Evolutionary conservation across 2,888 invertebrate genomes (phyloP).

Genomic region (Drosophila colorata): DNA sequence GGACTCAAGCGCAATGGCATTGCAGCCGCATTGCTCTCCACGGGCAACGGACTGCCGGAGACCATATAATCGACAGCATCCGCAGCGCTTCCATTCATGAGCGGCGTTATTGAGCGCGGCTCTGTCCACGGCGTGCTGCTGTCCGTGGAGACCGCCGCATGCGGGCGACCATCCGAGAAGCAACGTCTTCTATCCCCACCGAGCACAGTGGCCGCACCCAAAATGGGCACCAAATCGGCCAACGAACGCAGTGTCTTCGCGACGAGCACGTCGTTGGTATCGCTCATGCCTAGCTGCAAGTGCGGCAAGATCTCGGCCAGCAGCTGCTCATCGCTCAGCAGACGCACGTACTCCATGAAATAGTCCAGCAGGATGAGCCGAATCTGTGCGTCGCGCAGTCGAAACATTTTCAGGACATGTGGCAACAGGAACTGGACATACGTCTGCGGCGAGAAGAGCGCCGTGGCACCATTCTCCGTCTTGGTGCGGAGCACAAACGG

Average conservation of each 20-base stretch:
- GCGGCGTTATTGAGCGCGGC: constrained; percentile 85
- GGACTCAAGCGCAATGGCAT: constrained; percentile 92
- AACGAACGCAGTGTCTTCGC: constrained; percentile 92
- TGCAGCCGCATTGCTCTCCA: constrained; percentile 66
- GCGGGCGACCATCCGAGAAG: constrained; percentile 94
- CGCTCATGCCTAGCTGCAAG: constrained; percentile 94
- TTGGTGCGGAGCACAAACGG: constrained; percentile 86
- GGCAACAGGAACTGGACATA: constrained; percentile 92
- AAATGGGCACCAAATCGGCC: constrained; percentile 93
- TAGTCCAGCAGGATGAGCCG: constrained; percentile 91
- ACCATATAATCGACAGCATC: constrained; percentile 79
- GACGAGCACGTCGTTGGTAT: constrained; percentile 93
- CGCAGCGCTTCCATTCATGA: constrained; percentile 73
- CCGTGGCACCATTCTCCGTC: constrained; percentile 86
- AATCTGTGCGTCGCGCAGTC: constrained; percentile 93
- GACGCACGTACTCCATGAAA: constrained; percentile 91
- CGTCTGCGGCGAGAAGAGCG: constrained; percentile 89
- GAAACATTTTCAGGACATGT: constrained; percentile 92
- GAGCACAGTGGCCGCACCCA: constrained; percentile 93
- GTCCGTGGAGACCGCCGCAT: constrained; percentile 79
- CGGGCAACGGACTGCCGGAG: constrained; percentile 83
- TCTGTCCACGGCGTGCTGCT: constrained; percentile 80
- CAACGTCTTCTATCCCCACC: constrained; percentile 92
- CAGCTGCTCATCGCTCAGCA: constrained; percentile 91
- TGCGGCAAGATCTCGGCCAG: constrained; percentile 93